These are phyloP conservation scores for Felis catus DNA, from an alignment of 2,113 vertebrate genomes.

Conservation along the genomic window DNA sequence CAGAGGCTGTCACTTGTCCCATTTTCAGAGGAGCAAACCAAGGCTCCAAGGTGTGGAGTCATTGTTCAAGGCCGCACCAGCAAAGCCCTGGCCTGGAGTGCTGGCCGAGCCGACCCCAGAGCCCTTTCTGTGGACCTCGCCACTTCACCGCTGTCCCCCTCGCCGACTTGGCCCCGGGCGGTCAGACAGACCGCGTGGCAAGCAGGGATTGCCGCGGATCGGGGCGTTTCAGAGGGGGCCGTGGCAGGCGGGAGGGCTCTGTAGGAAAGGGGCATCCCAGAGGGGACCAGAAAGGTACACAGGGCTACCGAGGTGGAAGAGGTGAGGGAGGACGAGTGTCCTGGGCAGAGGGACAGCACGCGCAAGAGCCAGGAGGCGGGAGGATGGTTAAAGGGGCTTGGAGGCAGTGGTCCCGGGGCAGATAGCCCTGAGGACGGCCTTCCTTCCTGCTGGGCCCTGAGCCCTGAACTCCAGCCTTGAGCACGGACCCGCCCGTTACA, in stretches of 20 bases:
- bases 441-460: not conserved
- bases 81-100: not conserved
- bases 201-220: accelerated
- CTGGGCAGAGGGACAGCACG: not conserved
- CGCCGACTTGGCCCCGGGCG: accelerated
- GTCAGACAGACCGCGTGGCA: not conserved
- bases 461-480: not conserved
- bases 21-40: not conserved
- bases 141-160: accelerated
- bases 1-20: not conserved
- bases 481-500: accelerated
- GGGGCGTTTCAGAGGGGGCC: not conserved
- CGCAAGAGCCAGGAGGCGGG: not conserved
- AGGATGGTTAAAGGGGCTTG: not conserved
- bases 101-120: not conserved
- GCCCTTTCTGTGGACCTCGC: not conserved
- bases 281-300: not conserved
- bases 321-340: not conserved
- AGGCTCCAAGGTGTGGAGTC: not conserved
- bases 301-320: not conserved
- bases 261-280: not conserved
- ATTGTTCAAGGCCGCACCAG: not conserved
- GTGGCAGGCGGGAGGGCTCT: not conserved
- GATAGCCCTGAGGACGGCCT: not conserved
- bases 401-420: not conserved